Conservation (phyloP, 2,797 vertebrate species). For the Astyanax mexicanus region DNA sequence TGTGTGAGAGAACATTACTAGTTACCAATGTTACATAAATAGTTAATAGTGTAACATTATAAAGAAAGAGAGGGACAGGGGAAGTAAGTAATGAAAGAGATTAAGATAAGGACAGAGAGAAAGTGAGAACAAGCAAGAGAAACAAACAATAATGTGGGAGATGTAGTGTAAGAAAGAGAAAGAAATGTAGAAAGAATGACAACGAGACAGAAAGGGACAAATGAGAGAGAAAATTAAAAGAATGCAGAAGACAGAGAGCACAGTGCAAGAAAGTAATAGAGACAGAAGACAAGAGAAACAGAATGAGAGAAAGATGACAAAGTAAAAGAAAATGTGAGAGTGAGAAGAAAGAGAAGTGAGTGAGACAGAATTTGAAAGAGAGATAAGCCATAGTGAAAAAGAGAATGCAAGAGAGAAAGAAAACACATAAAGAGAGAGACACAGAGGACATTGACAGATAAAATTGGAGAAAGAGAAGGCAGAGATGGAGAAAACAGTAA, state of each 20-base stretch:
- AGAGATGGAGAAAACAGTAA: conserved; percentile 26
- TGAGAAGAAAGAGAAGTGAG: no score
- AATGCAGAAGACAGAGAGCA: neutral
- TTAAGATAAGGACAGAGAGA: conserved; percentile 18
- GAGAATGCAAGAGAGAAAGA: conserved; percentile 19
- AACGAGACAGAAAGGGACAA: neutral
- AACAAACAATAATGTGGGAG: no score
- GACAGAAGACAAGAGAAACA: no score
- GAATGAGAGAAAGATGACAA: no score
- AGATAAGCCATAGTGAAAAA: no score
- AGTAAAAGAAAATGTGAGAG: no score
- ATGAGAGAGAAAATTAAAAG: neutral
- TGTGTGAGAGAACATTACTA: no score
- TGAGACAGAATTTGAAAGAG: no score
- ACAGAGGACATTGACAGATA: no score
- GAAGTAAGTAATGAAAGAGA: neutral
- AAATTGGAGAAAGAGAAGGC: no score
- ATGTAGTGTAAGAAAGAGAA: neutral
- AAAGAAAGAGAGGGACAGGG: neutral
- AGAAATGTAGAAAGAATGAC: neutral
- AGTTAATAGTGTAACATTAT: no score
- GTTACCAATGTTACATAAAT: no score
- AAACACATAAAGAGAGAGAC: neutral
- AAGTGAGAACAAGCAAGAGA: neutral
- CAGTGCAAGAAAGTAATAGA: conserved; percentile 3